Base-by-base conservation (phyloP, 2,888 invertebrate species). In the Meghimatium bilineatum region DNA sequence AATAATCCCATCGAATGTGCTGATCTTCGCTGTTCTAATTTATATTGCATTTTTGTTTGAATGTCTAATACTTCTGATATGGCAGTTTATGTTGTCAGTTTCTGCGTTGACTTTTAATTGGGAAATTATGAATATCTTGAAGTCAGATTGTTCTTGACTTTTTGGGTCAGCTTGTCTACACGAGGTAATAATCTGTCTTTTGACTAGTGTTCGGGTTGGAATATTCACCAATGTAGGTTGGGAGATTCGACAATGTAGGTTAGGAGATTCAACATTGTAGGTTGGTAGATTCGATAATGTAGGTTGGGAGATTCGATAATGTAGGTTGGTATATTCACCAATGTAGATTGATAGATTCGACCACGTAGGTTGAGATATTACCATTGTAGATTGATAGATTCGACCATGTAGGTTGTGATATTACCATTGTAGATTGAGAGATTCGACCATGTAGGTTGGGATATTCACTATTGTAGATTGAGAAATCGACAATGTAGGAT, bases 21-120 rank as follows among this genome's bases (percentile, higher is more conserved):
- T 60, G 76, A 44, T 60, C 56, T 74, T 52, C 74, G 34, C 12
- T 17, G 34, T 56, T 76, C 56, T 76, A 74, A 74, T 74, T 74
- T 74, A 74, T 2, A 38, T 72, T 38, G 26, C 8, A 32, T 74
- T 49, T 74, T 74, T 44, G 29, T 29, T 60, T 36, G 34, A 34
- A 0, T 60, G 76, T 29, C 60, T 76, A 23, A 26, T 49, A 17
- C 14, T 44, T 5, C 44, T 32, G 44, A 44, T 5, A 26, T 76
- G 34, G 6, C n/a, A 36, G 34, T 17, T 20, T 20, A 34, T 52
- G 12, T 14, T 60, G 76, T 56, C 34, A 60, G 8, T 56, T 76
- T 56, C 5, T 26, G 23, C 12, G 34, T 6, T 60, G 60, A 56
- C 56, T 34, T 34, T 56, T 60, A 76, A 60, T 76, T 60, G 60